Evolutionary conservation across 1,140 invertebrate species (phyloP), one percentile per base, ranked within the genome.

Genomic region (Prorops nasuta): DNA sequence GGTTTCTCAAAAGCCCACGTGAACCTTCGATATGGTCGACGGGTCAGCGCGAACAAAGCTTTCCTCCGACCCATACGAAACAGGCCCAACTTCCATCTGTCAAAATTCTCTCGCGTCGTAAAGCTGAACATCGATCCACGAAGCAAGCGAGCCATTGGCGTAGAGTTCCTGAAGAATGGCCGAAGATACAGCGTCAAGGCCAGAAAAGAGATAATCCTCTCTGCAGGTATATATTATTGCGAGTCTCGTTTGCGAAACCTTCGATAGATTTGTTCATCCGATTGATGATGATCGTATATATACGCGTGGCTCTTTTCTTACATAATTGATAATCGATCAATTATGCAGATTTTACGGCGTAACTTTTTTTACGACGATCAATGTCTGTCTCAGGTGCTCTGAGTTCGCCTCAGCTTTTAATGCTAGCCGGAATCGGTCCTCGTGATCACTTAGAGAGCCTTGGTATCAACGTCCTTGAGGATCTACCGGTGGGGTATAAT

Each of bases 401-500:
- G 0, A 80, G 81, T 58, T 80, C 82, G 3, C 83, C 83, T 1
- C 79, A 83, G 44, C 47, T 87, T 14, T 63, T 88, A 1, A 83
- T 87, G 81, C 64, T 85, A 2, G 86, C 80, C 22, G 83, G 65
- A 45, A 67, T 81, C 41, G 84, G 84, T 2, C 82, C 83, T 0
- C 67, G 52, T 24, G 54, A 78, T 7, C 80, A 84, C 50, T 58
- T 86, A 1, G 17, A 66, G n/a, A 56, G 57, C 7, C 53, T 80
- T 2, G 69, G 69, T 16, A 85, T 88, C 19, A 49, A 69, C 0
- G 74, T 83, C 0, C 51, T 87, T 10, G 72, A 82, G 47, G 82
- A 91, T 64, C 74, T 91, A 0, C 85, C 84, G 0, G 89, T 94
- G 0, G 92, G 92, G 1, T 81, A 85, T 46, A 93, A 93, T 69